phyloP scores from a whole-genome alignment of 1,140 invertebrate genomes.

The Drosophila pectinifera region DNA sequence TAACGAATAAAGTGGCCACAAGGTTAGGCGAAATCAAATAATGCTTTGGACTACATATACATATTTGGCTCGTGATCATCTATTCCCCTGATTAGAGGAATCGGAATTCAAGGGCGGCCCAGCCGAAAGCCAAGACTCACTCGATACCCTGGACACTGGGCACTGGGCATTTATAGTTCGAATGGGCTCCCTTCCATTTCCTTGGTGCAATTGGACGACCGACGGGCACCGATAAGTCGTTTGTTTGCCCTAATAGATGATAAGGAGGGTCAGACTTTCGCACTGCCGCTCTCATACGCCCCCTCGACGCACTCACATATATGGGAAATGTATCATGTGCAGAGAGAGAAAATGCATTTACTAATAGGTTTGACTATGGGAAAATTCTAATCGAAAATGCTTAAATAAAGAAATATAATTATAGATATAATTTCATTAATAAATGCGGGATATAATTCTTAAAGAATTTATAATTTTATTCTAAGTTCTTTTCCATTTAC shows the following conservation, averaged over 20 bases:
- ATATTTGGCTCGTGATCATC: conserved; percentile 38
- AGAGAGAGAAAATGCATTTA: conserved; percentile 6
- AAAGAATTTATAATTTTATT: no score
- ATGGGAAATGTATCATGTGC: conserved; percentile 20
- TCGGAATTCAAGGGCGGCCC: conserved; percentile 25
- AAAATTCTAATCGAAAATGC: no score
- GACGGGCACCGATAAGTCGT: conserved; percentile 30
- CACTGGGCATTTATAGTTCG: conserved; percentile 16
- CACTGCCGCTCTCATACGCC: conserved; percentile 37
- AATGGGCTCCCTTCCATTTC: conserved; percentile 9
- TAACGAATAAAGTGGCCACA: conserved; percentile 43
- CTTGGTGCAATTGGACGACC: conserved; percentile 19
- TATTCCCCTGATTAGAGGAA: conserved; percentile 32
- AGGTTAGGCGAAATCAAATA: conserved; percentile 55
- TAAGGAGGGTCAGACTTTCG: conserved; percentile 52
- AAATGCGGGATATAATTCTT: no score
- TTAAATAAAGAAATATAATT: no score
- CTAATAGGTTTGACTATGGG: no score
- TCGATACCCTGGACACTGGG: conserved; percentile 4
- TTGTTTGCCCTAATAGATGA: conserved; percentile 46
- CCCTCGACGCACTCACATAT: conserved; percentile 4
- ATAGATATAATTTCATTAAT: no score
- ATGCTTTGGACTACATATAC: conserved; percentile 41
- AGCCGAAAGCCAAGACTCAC: conserved; percentile 13
- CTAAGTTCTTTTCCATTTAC: no score